These are phyloP conservation scores for Bombyx mandarina DNA, from an alignment of 1,140 invertebrate species.

Conservation along the genomic window DNA sequence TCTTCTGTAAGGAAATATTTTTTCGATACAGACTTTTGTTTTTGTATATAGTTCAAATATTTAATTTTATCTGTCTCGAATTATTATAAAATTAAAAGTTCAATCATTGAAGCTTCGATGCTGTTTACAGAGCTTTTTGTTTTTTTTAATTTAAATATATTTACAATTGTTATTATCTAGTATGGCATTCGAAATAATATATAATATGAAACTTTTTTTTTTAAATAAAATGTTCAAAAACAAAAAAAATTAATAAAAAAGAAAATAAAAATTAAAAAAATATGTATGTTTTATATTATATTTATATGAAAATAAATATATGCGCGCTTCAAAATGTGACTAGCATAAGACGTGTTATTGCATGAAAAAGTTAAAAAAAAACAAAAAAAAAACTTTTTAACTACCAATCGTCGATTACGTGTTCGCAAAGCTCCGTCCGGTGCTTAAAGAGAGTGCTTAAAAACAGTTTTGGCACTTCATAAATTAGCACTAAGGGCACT, in stretches of 20 bases:
- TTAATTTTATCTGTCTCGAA: no score
- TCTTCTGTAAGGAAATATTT: no score
- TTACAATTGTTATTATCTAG: constrained; percentile 39
- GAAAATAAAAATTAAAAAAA: constrained; percentile 16
- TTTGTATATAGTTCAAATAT: no score
- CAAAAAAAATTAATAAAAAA: constrained; percentile 34
- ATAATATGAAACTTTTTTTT: constrained; percentile 12
- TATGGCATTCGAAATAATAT: constrained; percentile 62
- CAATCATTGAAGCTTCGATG: no score
- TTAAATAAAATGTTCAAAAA: constrained; percentile 16
- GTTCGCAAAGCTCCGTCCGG: no score
- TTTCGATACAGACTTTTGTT: no score
- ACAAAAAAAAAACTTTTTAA: constrained; percentile 12
- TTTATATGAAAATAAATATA: constrained; percentile 20
- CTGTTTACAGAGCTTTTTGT: no score
- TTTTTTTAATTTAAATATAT: no score
- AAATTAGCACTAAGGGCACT: constrained; percentile 27
- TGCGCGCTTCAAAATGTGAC: constrained; percentile 62
- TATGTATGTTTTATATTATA: constrained; percentile 6
- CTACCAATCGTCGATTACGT: no score
- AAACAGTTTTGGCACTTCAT: constrained; percentile 60
- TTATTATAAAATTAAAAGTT: no score
- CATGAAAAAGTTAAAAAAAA: constrained; percentile 42
- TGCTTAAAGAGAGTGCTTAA: constrained; percentile 30
- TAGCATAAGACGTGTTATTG: constrained; percentile 67